These are phyloP conservation scores for Dendrocincla fuliginosa DNA, from an alignment of 2,797 vertebrate species.

Conservation along the genomic window DNA sequence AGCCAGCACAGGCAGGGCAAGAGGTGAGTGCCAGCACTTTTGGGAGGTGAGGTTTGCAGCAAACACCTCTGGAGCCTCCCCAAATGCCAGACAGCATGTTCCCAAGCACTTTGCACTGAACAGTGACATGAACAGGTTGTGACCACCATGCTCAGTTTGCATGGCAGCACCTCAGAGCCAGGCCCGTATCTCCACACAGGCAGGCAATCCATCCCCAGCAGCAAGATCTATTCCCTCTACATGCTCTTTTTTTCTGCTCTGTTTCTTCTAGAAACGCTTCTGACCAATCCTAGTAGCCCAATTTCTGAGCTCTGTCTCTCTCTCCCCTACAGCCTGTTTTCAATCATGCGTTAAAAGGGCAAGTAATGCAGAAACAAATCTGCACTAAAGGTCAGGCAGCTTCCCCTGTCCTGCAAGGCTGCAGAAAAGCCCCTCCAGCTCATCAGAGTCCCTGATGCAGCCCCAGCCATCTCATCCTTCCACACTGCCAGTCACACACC, in stretches of 20 bases:
- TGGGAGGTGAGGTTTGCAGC: background rate
- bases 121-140: accelerated
- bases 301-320: background rate
- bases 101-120: background rate
- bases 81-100: accelerated
- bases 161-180: background rate
- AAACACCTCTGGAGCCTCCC: background rate
- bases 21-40: background rate
- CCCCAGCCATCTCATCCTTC: background rate
- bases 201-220: background rate
- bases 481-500: accelerated
- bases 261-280: background rate
- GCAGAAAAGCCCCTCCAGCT: background rate
- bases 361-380: background rate
- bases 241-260: background rate
- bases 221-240: background rate
- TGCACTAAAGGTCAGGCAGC: background rate
- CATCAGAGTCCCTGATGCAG: background rate
- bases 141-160: background rate
- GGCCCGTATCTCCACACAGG: background rate
- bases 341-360: constrained; percentile 1
- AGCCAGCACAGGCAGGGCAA: background rate
- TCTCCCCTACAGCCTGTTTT: background rate
- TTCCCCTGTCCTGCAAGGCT: background rate
- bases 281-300: background rate